Evolutionary conservation across 2,113 vertebrate genomes (phyloP).

Genomic region (Hirundichthys speculiger): DNA sequence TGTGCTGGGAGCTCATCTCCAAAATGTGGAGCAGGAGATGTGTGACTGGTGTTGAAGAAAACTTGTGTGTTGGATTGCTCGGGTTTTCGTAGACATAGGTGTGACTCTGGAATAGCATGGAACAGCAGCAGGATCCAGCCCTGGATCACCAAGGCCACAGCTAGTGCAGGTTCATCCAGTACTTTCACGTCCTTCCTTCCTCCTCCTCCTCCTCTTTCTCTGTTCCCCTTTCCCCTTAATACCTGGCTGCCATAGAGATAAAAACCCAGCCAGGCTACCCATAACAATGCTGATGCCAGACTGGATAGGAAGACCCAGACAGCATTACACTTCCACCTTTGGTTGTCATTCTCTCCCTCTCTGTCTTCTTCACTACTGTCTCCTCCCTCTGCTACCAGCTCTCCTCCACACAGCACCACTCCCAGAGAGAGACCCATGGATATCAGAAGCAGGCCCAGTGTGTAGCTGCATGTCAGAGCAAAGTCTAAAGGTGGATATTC

Average conservation of each 20-base stretch:
- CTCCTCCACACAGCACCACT: slow-evolving; percentile 92
- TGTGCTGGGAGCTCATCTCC: slow-evolving; percentile 88
- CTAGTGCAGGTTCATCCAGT: slow-evolving; percentile 92
- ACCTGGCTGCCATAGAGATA: slow-evolving; percentile 90
- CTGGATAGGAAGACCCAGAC: slow-evolving; percentile 90
- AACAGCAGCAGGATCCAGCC: slow-evolving; percentile 95
- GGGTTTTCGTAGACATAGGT: slow-evolving; percentile 86
- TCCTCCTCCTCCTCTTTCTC: slow-evolving; percentile 81
- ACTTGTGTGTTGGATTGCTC: slow-evolving; percentile 86
- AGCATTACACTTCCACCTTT: slow-evolving; percentile 91
- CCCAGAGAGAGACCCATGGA: slow-evolving; percentile 85
- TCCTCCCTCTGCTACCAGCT: slow-evolving; percentile 63
- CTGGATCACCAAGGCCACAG: slow-evolving; percentile 90
- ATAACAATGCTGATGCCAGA: slow-evolving; percentile 88
- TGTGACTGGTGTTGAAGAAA: slow-evolving; percentile 92
- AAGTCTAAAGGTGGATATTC: slow-evolving; percentile 94
- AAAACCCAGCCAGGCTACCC: slow-evolving; percentile 95
- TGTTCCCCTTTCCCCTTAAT: slow-evolving; percentile 62
- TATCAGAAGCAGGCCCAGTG: slow-evolving; percentile 87
- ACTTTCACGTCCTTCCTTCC: slow-evolving; percentile 83
- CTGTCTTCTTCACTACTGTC: slow-evolving; percentile 75
- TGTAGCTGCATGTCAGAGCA: slow-evolving; percentile 89
- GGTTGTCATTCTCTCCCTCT: slow-evolving; percentile 78
- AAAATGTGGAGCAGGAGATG: slow-evolving; percentile 84
- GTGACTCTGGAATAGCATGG: slow-evolving; percentile 92